A percentile compares a stretch with the other conserved stretches of the same genome.
These are phyloP conservation scores for Colossoma macropomum DNA, from an alignment of 2,113 vertebrate species.

Conservation along the genomic window DNA sequence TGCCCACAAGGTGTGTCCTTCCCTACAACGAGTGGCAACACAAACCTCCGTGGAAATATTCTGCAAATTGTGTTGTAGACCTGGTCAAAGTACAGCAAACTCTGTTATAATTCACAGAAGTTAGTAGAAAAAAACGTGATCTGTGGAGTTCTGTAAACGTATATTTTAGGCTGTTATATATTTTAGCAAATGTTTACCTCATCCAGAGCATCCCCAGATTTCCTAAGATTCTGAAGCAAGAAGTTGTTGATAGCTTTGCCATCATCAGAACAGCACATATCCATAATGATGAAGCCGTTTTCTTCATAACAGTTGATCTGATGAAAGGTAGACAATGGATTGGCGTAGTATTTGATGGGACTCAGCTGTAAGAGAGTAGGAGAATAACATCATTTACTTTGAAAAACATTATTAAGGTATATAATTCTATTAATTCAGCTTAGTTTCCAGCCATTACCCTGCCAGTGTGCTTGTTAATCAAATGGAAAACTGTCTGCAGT, in stretches of 20 bases:
- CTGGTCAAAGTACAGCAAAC: slow-evolving; percentile 62
- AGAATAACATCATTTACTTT: not conserved
- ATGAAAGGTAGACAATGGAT: slow-evolving; percentile 83
- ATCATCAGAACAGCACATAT: slow-evolving; percentile 86
- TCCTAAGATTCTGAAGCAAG: slow-evolving; percentile 85
- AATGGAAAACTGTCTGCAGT: slow-evolving; percentile 80
- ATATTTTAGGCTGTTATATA: not conserved
- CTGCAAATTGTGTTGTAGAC: slow-evolving; percentile 76
- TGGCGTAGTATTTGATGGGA: slow-evolving; percentile 74
- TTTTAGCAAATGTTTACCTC: slow-evolving; percentile 74
- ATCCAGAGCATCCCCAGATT: slow-evolving; percentile 83
- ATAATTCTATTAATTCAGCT: not conserved
- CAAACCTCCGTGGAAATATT: slow-evolving; percentile 84
- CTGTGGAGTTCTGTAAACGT: too few species aligned
- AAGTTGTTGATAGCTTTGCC: slow-evolving; percentile 77
- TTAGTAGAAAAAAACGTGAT: too few species aligned
- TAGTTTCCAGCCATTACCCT: slow-evolving; percentile 67
- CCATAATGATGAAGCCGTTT: slow-evolving; percentile 82
- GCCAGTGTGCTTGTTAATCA: slow-evolving; percentile 86
- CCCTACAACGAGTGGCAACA: slow-evolving; percentile 82
- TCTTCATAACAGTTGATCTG: slow-evolving; percentile 94
- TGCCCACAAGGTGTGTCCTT: slow-evolving; percentile 64
- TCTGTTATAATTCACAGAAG: not conserved
- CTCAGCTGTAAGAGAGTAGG: slow-evolving; percentile 72
- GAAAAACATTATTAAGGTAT: not conserved